A percentile compares a stretch with the other conserved stretches of the same genome.
Evolutionary conservation across 2,797 vertebrate genomes (phyloP).

Genomic region (Mus minutoides): DNA sequence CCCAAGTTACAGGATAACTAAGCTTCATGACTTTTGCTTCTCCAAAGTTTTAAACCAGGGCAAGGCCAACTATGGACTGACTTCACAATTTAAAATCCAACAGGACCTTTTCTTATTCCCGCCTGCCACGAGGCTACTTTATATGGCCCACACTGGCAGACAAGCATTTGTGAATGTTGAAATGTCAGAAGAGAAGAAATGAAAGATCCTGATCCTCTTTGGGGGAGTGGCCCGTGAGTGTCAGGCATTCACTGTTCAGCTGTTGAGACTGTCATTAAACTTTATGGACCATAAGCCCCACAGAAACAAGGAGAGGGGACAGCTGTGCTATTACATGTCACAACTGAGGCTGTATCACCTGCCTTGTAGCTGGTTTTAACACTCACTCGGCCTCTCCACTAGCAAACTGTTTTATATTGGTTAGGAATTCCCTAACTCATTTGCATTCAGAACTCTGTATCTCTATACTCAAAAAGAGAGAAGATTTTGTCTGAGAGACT

Average conservation of each 20-base stretch:
- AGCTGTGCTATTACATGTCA: slow-evolving; percentile 87
- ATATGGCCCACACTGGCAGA: slow-evolving; percentile 14
- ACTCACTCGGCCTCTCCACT: slow-evolving; percentile 66
- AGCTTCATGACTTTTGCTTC: neutral
- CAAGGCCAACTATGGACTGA: neutral
- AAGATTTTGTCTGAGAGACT: neutral
- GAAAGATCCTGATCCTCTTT: slow-evolving; percentile 80
- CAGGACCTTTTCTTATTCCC: neutral
- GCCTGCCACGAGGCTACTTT: neutral
- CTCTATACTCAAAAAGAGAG: neutral
- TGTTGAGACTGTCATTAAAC: slow-evolving; percentile 91
- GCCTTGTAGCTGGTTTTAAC: slow-evolving; percentile 75
- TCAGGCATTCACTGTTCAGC: slow-evolving; percentile 85
- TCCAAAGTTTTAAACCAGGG: neutral
- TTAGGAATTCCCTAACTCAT: neutral
- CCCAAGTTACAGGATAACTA: neutral
- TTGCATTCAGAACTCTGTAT: neutral
- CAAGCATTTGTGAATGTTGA: slow-evolving; percentile 52
- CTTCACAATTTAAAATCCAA: neutral
- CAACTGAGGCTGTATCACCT: slow-evolving; percentile 84
- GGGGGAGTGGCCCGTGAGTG: slow-evolving; percentile 81
- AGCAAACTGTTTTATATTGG: slow-evolving; percentile 10
- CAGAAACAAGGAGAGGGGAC: slow-evolving; percentile 88
- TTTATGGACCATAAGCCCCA: slow-evolving; percentile 90
- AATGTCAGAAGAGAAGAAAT: slow-evolving; percentile 63